These are phyloP conservation scores for Kryphioiulus occultus DNA, from an alignment of 2,888 invertebrate species.

Conservation along the genomic window DNA sequence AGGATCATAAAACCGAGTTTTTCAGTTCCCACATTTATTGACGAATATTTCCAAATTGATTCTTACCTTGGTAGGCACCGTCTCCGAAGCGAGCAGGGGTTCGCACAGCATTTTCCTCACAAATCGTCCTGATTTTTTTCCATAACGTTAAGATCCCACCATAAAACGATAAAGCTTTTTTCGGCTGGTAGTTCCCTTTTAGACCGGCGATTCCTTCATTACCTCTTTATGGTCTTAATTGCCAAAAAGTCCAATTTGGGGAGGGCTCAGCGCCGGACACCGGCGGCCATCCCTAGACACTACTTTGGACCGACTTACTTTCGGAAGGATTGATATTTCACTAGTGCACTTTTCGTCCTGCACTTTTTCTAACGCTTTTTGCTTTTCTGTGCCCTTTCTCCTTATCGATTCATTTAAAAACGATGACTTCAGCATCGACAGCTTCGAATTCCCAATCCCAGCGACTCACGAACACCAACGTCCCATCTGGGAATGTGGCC, in stretches of 20 bases:
- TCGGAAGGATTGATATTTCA: neutral
- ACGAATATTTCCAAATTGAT: no score
- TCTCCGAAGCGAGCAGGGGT: neutral
- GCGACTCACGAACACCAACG: no score
- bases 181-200: neutral
- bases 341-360: neutral
- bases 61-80: neutral
- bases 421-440: neutral
- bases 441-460: no score
- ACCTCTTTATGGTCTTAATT: constrained; percentile 38
- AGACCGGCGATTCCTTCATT: neutral
- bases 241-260: neutral
- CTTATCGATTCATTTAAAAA: neutral
- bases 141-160: constrained; percentile 35
- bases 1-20: no score
- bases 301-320: neutral
- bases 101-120: constrained; percentile 7
- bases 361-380: neutral
- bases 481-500: no score
- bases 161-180: constrained; percentile 32
- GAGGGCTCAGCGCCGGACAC: neutral
- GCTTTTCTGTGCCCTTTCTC: neutral
- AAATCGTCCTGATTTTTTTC: constrained; percentile 8
- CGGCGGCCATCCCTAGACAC: neutral
- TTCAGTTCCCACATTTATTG: neutral